A percentile compares a stretch with the other conserved stretches of the same genome.
Conservation (phyloP, 1,140 invertebrate genomes). For the Ganaspis sp. region DNA sequence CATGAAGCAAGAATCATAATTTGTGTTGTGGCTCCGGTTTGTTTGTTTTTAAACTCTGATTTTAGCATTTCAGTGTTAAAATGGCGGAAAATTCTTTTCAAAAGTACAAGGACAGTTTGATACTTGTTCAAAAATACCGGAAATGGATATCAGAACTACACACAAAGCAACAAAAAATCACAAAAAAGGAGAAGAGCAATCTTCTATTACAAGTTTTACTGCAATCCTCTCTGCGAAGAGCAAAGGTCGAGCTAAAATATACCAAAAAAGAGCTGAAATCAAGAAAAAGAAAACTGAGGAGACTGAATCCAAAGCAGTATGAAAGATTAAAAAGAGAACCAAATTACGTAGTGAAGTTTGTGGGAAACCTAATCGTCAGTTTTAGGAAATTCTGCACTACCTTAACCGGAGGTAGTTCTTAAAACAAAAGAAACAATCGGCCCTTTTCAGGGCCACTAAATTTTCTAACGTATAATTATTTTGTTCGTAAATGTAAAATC, state of each 20-base stretch:
- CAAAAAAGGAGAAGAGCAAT: background rate
- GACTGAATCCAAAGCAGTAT: background rate
- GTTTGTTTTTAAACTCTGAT: background rate
- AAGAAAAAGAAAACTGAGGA: background rate
- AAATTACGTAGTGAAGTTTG: background rate
- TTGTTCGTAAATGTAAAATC: too few relatives aligned
- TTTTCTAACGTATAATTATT: background rate
- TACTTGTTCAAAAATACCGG: background rate
- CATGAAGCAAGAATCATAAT: background rate
- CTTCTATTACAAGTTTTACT: constrained; percentile 1
- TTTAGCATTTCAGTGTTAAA: background rate
- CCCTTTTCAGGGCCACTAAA: background rate
- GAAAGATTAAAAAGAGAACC: background rate
- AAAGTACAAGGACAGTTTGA: background rate
- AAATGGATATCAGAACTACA: background rate
- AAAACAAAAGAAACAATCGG: background rate
- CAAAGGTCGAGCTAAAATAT: background rate
- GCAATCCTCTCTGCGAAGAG: background rate
- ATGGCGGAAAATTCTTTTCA: background rate
- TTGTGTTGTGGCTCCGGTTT: background rate
- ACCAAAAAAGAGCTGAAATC: background rate
- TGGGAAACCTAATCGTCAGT: background rate
- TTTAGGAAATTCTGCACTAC: background rate
- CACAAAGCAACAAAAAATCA: background rate
- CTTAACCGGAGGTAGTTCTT: background rate